Evolutionary conservation across 92 coral and sea anemone species (phyloP), one percentile per base, ranked within the genome.

Genomic region (Muricea muricata): DNA sequence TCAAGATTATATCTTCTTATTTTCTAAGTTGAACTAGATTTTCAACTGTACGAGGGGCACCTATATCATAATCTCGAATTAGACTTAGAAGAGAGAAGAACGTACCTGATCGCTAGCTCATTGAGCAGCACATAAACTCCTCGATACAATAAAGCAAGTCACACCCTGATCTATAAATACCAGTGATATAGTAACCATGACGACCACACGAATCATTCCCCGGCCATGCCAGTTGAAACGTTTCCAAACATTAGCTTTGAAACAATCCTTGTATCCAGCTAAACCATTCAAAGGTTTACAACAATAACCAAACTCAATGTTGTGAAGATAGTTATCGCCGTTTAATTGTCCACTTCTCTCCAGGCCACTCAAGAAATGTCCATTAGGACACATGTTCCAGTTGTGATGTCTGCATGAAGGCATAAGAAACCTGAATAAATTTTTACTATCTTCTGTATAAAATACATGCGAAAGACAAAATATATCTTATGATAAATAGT

Each of bases 191-290:
- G 50, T 70, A 70, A 32, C 77, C 77, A 70, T 32, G 31, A 39
- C 77, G 77, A 70, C 77, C 77, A 70, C 77, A 70, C 50, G 77
- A 70, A 70, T n/a, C 77, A 70, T 70, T 18, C 77, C 77, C 28
- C 40, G 77, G 5, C 40, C 31, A 34, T 70, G 26, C 1, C 2
- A 6, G 50, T 70, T 37, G 54, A 70, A 70, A 26, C 40, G 77
- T 20, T 32, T 55, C 77, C 77, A 70, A 26, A 70, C 50, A 18
- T 34, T 34, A 5, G 77, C 77, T 4, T 70, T 40, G 42, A 32
- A 70, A 70, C 77, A 70, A 70, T 70, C 25, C 15, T 37, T 33
- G 25, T 70, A 70, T 18, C 54, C 77, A 32, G 10, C 42, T 2
- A 55, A 55, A 70, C 50, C 23, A 31, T 26, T 21, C 4, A 0